phyloP scores from a whole-genome alignment of 1,140 invertebrate genomes.

The Lepidurus packardi region DNA sequence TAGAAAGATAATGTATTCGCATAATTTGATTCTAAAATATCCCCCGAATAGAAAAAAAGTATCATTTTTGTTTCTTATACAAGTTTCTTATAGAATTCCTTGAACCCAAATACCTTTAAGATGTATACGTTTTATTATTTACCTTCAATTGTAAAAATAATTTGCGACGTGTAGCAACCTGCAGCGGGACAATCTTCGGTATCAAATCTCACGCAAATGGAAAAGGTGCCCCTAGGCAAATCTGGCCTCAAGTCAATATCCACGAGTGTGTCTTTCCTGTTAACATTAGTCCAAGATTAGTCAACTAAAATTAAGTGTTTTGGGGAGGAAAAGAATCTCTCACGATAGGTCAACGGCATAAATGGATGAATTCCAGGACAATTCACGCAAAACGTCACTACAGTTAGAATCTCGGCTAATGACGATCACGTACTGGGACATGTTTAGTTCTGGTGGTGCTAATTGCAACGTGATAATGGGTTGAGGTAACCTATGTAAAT shows the following conservation, averaged over 20 bases:
- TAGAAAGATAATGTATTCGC: no score
- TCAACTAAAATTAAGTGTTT: not conserved
- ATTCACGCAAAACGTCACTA: not conserved
- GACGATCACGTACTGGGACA: not conserved
- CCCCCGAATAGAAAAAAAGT: not conserved
- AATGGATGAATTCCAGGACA: not conserved
- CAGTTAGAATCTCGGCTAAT: not conserved
- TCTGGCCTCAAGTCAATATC: not conserved
- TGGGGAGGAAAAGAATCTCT: not conserved
- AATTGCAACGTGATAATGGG: not conserved
- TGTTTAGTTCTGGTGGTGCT: not conserved
- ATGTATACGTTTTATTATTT: not conserved
- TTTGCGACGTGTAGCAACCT: not conserved
- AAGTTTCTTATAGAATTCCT: not conserved
- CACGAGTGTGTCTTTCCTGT: not conserved
- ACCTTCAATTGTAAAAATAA: not conserved
- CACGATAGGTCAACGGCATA: not conserved
- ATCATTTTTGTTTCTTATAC: not conserved
- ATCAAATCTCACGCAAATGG: not conserved
- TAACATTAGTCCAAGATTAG: not conserved
- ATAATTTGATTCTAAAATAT: no score
- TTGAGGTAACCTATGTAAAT: not conserved
- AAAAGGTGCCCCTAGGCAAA: not conserved
- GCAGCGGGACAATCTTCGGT: not conserved
- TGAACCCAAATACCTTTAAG: not conserved